phyloP scores from a whole-genome alignment of 2,797 vertebrate species.

The Caiman crocodilus region DNA sequence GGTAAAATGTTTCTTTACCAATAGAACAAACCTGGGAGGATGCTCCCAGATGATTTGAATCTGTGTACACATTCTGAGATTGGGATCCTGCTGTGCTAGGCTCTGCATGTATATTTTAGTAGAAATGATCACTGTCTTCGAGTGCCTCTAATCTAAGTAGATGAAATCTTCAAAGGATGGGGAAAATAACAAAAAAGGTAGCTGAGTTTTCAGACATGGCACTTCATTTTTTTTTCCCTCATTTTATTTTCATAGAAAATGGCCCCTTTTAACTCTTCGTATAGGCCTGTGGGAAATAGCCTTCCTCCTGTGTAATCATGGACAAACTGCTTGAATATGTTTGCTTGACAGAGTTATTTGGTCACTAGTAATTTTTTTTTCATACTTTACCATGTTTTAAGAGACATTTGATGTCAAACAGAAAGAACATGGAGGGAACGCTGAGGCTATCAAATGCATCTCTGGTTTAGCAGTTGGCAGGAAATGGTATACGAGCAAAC shows the following conservation, averaged over 20 bases:
- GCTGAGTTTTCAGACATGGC: not conserved
- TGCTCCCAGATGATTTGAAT: not conserved
- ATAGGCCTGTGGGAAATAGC: not conserved
- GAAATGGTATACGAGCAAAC: not conserved
- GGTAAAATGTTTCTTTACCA: not conserved
- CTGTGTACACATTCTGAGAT: not conserved
- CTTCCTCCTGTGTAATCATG: not conserved
- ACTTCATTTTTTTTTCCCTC: not conserved
- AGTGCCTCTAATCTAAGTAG: not conserved
- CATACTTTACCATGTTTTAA: not conserved
- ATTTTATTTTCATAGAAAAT: not conserved
- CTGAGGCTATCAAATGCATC: not conserved
- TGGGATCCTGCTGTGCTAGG: not conserved
- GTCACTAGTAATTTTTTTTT: not conserved
- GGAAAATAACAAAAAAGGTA: not conserved
- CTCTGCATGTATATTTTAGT: not conserved
- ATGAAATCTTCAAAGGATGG: not conserved
- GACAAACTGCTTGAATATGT: not conserved
- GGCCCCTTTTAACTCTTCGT: not conserved
- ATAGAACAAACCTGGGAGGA: not conserved
- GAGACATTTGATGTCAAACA: not conserved
- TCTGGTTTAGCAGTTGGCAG: not conserved
- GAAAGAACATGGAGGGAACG: not conserved
- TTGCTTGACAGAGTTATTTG: not conserved
- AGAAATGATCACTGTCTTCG: not conserved